Conservation (phyloP, 2,888 invertebrate species). For the Stictocephala bisonia region DNA sequence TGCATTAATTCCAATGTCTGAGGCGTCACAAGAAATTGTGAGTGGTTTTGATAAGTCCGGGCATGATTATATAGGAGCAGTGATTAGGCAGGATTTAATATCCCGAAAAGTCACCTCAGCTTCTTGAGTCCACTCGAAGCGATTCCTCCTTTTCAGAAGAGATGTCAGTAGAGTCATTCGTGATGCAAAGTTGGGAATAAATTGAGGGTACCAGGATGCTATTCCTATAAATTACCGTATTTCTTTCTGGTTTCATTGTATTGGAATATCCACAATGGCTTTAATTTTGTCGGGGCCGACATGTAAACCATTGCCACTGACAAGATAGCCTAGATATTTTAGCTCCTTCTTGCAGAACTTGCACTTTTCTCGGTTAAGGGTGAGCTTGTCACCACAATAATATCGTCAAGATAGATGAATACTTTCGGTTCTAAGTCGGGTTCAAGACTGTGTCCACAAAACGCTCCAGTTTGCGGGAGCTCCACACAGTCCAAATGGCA, state of each 20-base stretch:
- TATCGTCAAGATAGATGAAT: slow-evolving; percentile 6
- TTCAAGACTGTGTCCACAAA: no score
- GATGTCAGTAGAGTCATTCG: not conserved
- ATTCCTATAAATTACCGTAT: slow-evolving; percentile 23
- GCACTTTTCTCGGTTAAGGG: slow-evolving; percentile 52
- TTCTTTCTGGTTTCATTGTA: not conserved
- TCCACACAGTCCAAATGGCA: not conserved
- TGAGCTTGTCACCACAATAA: slow-evolving; percentile 36
- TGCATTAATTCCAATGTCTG: slow-evolving; percentile 45
- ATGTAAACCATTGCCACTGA: slow-evolving; percentile 54
- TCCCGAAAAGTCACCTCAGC: slow-evolving; percentile 16
- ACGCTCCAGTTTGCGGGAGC: slow-evolving; percentile 7
- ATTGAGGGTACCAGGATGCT: slow-evolving; percentile 34
- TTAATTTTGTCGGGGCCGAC: slow-evolving; percentile 24
- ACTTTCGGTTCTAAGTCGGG: slow-evolving; percentile 1
- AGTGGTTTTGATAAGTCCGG: slow-evolving; percentile 52
- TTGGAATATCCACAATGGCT: slow-evolving; percentile 19
- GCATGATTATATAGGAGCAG: slow-evolving; percentile 49
- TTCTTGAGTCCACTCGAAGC: slow-evolving; percentile 8
- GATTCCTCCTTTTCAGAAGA: not conserved
- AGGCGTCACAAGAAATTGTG: slow-evolving; percentile 50
- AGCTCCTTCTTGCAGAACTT: slow-evolving; percentile 53
- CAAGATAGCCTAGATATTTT: slow-evolving; percentile 57
- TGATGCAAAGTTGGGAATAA: slow-evolving; percentile 22
- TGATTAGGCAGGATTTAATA: slow-evolving; percentile 18